Percentiles rank a stretch among this genome's conserved stretches.
These are phyloP conservation scores for Philhelius pedissequus DNA, from an alignment of 2,888 invertebrate genomes.

Conservation along the genomic window DNA sequence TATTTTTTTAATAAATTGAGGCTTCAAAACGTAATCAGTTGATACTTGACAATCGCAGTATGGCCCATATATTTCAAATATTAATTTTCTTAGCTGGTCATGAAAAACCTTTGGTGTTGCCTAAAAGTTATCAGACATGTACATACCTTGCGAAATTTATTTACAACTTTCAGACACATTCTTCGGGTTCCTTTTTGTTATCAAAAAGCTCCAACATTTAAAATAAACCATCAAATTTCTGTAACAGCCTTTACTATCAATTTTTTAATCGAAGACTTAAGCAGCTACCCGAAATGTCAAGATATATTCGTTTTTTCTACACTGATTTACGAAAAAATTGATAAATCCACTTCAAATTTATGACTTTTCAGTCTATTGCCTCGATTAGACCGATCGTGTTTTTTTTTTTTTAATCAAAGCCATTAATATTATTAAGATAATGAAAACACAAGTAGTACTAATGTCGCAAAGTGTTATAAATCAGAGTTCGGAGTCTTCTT, in stretches of 20 bases:
- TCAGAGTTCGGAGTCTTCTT: neutral
- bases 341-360: neutral
- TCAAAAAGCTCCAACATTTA: neutral
- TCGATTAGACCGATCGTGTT: neutral
- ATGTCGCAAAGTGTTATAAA: neutral
- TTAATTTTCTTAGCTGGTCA: too few species aligned
- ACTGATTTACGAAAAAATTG: neutral
- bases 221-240: neutral
- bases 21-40: too few species aligned
- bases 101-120: too few species aligned
- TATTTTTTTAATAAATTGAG: too few species aligned
- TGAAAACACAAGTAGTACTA: neutral
- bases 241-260: neutral
- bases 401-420: neutral
- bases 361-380: neutral
- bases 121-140: too few species aligned
- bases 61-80: too few species aligned
- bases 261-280: neutral
- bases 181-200: neutral
- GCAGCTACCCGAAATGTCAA: neutral
- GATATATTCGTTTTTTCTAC: neutral
- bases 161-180: neutral
- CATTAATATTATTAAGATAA: neutral
- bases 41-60: too few species aligned
- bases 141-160: too few species aligned